phyloP scores from a whole-genome alignment of 2,113 vertebrate species.

The Strigops habroptila region DNA sequence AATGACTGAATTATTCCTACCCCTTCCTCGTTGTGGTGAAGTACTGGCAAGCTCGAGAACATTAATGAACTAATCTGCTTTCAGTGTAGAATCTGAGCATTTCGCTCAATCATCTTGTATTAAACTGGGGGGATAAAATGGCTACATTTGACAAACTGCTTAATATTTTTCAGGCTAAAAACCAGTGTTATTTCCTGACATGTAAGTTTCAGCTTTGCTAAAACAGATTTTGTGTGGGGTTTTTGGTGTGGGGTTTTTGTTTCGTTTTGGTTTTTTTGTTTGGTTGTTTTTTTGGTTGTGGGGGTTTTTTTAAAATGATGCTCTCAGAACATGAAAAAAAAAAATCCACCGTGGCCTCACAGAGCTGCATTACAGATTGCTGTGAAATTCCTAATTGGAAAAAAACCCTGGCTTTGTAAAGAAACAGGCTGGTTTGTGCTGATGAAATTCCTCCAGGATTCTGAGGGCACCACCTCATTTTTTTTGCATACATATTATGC shows the following conservation, averaged over 20 bases:
- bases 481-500: slow-evolving; percentile 18
- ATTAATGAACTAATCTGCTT: not conserved
- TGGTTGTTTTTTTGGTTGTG: not conserved
- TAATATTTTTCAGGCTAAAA: not conserved
- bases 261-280: not conserved
- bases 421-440: not conserved
- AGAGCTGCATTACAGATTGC: not conserved
- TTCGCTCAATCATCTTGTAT: not conserved
- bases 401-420: not conserved
- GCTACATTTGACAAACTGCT: not conserved
- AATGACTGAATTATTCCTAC: not conserved
- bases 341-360: not conserved
- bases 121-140: not conserved
- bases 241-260: not conserved
- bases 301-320: not conserved
- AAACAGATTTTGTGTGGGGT: not conserved
- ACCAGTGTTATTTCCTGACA: not conserved
- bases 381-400: slow-evolving; percentile 23
- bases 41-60: not conserved
- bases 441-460: slow-evolving; percentile 12
- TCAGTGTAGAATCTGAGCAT: not conserved
- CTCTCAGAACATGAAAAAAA: not conserved
- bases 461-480: slow-evolving; percentile 23
- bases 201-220: not conserved
- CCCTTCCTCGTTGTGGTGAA: not conserved